A percentile compares a stretch with the other conserved stretches of the same genome.
phyloP scores from a whole-genome alignment of 2,888 invertebrate species.

The Drosophila tripunctata region DNA sequence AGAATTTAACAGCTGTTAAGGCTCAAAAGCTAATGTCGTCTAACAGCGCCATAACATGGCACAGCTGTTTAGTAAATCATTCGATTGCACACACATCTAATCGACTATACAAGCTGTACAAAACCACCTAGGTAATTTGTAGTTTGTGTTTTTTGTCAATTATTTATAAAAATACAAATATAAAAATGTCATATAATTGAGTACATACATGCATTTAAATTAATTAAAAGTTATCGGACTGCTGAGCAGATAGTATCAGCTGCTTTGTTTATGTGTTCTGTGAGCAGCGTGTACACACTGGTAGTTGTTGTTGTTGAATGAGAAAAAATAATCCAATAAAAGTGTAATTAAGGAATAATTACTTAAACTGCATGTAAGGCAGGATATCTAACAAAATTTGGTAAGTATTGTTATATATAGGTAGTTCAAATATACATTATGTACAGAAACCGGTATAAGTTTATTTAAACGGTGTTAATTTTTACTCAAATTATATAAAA shows the following conservation, averaged over 20 bases:
- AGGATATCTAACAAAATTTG: neutral
- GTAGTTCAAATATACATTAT: neutral
- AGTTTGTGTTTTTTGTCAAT: neutral
- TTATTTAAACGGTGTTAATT: neutral
- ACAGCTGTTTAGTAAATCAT: slow-evolving; percentile 1
- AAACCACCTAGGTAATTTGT: neutral
- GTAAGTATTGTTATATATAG: neutral
- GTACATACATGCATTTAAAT: neutral
- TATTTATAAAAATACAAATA: neutral
- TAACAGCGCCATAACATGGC: neutral
- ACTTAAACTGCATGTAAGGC: slow-evolving; percentile 3
- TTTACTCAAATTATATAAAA: slow-evolving; percentile 40
- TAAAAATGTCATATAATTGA: neutral
- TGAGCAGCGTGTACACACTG: slow-evolving; percentile 32
- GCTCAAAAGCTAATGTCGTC: neutral
- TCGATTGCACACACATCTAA: too few relatives aligned
- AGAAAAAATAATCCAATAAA: slow-evolving; percentile 41
- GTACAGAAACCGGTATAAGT: neutral
- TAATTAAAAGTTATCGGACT: neutral
- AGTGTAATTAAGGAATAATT: slow-evolving; percentile 16
- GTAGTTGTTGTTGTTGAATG: slow-evolving; percentile 24
- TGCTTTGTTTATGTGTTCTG: slow-evolving; percentile 7
- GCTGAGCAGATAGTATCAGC: slow-evolving; percentile 20
- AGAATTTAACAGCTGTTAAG: slow-evolving; percentile 6
- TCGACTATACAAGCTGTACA: neutral